Evolutionary conservation across 2,888 invertebrate species (phyloP).

Genomic region (Lasioglossum lativentre): DNA sequence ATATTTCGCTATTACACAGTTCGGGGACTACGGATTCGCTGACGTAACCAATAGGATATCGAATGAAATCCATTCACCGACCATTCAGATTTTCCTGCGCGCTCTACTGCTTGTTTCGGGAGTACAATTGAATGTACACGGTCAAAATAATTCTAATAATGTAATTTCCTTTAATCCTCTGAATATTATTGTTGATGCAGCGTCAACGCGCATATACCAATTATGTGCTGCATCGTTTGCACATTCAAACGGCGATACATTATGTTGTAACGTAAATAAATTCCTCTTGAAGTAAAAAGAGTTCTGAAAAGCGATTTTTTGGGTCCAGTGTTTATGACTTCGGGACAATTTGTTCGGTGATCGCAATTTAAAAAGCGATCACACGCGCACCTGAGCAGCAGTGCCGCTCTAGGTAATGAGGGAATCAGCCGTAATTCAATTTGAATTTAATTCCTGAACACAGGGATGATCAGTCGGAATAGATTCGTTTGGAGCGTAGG

Average conservation of each 20-base stretch:
- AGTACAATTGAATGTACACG: neutral
- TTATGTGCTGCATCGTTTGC: neutral
- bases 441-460: neutral
- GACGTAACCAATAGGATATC: conserved; percentile 8
- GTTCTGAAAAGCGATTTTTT: neutral
- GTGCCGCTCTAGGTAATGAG: neutral
- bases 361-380: no score
- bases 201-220: neutral
- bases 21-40: neutral
- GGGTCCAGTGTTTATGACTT: no score
- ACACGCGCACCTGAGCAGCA: no score
- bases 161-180: neutral
- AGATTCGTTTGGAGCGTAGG: neutral
- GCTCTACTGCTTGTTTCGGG: neutral
- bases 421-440: neutral
- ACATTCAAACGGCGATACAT: no score
- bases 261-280: no score
- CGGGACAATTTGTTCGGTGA: neutral
- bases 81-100: neutral
- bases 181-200: neutral
- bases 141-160: neutral
- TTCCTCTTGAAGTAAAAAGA: no score
- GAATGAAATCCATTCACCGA: neutral
- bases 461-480: neutral
- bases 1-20: conserved; percentile 9